Conservation (phyloP, 2,113 vertebrate species). For the Sturnus vulgaris region DNA sequence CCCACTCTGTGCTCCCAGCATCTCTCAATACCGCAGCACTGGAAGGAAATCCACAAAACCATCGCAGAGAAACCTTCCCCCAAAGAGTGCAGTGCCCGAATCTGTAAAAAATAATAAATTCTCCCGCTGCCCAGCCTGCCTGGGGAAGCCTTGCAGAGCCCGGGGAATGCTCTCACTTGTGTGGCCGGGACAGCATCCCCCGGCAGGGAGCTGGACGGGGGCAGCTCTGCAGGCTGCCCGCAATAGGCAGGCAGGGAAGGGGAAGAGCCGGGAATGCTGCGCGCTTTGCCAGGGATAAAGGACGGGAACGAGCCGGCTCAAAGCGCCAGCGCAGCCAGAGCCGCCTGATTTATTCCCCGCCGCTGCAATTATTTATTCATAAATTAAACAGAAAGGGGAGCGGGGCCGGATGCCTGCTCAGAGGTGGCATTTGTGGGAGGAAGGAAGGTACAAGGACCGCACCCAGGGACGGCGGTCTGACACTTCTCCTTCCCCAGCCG, state of each 20-base stretch:
- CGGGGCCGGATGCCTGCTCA: neutral
- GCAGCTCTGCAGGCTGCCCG: neutral
- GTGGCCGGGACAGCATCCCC: neutral
- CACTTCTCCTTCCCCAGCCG: neutral
- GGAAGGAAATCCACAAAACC: neutral
- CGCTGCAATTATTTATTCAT: constrained; percentile 10
- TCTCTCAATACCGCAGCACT: neutral
- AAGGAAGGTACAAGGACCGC: constrained; percentile 2
- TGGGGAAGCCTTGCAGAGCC: neutral
- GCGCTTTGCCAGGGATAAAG: neutral
- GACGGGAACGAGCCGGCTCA: neutral
- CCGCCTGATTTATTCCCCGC: neutral
- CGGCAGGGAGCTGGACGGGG: neutral
- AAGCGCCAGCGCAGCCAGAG: neutral
- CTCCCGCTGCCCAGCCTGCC: neutral
- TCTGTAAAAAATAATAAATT: neutral
- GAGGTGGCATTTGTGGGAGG: constrained; percentile 4
- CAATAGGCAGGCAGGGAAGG: neutral
- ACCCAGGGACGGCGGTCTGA: neutral
- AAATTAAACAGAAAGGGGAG: neutral
- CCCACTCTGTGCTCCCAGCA: neutral
- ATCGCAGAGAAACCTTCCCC: neutral
- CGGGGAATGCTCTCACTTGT: neutral
- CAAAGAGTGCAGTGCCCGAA: neutral
- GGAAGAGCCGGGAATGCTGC: neutral